Evolutionary conservation across 2,113 vertebrate species (phyloP).

Genomic region (Tragulus kanchil): DNA sequence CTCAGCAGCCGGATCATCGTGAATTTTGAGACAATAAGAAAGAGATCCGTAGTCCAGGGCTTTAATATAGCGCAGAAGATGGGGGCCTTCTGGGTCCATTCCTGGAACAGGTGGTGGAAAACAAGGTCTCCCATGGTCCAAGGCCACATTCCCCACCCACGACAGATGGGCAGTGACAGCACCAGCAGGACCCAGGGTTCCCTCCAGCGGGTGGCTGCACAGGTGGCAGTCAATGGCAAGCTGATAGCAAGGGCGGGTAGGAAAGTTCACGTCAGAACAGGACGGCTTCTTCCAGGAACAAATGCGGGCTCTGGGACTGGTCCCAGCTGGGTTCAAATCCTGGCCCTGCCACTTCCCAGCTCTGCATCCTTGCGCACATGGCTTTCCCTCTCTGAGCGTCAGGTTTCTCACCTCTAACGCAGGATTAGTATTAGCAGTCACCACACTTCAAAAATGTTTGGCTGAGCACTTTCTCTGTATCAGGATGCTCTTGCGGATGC

Average conservation of each 20-base stretch:
- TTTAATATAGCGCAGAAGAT: constrained; percentile 69
- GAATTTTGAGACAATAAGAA: not conserved
- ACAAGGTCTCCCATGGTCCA: constrained; percentile 49
- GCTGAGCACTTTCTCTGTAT: not conserved
- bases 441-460: not conserved
- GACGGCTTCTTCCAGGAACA: not conserved
- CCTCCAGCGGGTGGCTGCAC: not conserved
- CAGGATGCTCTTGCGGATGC: not conserved
- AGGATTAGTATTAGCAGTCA: not conserved
- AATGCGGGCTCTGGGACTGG: not conserved
- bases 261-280: not conserved
- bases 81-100: not conserved
- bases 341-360: not conserved
- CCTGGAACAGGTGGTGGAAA: constrained; percentile 69
- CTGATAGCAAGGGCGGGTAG: constrained; percentile 34
- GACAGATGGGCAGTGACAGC: not conserved
- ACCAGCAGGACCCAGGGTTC: not conserved
- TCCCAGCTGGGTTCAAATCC: not conserved
- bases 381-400: not conserved
- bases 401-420: not conserved
- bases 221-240: constrained; percentile 52
- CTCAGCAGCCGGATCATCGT: constrained; percentile 74
- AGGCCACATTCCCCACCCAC: not conserved
- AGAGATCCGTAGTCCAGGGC: not conserved
- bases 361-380: not conserved